Evolutionary conservation across 2,797 vertebrate species (phyloP).

Genomic region (Ceryle rudis): DNA sequence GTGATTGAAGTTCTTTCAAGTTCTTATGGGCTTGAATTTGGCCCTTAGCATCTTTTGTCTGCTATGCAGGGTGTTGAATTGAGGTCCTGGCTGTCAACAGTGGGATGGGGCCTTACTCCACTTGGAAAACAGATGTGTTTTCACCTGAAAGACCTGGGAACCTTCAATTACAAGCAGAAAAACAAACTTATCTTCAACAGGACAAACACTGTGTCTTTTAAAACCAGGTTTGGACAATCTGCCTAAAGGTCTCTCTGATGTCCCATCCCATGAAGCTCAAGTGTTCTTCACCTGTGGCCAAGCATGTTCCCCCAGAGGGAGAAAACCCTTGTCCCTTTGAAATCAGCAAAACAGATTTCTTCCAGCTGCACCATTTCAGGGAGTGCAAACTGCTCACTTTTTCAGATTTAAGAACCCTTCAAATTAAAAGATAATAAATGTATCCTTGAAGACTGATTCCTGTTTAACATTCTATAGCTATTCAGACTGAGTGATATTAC

Average conservation of each 20-base stretch:
- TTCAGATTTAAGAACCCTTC: constrained; percentile 26
- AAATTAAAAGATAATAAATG: constrained; percentile 22
- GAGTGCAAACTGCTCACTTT: background rate
- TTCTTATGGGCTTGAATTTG: background rate
- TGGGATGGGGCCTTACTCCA: background rate
- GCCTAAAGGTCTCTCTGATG: background rate
- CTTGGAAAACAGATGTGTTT: background rate
- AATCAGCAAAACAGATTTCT: background rate
- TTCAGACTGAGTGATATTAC: background rate
- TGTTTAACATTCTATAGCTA: constrained; percentile 2
- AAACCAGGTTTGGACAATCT: background rate
- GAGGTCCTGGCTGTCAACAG: background rate
- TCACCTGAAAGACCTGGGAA: background rate
- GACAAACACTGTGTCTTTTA: background rate
- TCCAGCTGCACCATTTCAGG: background rate
- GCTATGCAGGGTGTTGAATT: background rate
- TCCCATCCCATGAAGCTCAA: background rate
- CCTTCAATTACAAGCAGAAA: background rate
- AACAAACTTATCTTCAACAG: background rate
- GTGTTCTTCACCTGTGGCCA: background rate
- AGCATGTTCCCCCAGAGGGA: background rate
- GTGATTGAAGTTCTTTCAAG: background rate
- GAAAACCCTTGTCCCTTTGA: background rate
- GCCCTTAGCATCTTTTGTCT: background rate
- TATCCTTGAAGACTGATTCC: constrained; percentile 5